Percentiles rank a stretch among this genome's conserved stretches.
These are phyloP conservation scores for Petrocephalus schoutedeni DNA, from an alignment of 2,797 vertebrate genomes.

Conservation along the genomic window DNA sequence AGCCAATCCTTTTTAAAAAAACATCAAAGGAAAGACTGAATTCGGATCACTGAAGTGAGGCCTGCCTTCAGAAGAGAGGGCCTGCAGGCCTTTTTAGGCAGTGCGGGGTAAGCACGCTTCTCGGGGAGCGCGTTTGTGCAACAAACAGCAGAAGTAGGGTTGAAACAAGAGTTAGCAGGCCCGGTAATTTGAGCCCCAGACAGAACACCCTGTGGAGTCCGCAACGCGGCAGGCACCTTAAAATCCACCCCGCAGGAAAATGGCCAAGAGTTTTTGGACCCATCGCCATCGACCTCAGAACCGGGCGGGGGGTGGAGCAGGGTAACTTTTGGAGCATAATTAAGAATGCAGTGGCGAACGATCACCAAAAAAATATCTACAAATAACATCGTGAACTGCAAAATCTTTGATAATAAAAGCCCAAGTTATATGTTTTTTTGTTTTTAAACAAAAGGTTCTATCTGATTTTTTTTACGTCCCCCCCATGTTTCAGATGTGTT, in stretches of 20 bases:
- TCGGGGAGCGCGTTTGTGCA: neutral
- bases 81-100: neutral
- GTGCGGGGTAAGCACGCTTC: neutral
- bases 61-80: neutral
- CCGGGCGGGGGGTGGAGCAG: neutral
- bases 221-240: neutral
- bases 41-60: neutral
- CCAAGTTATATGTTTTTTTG: neutral
- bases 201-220: constrained; percentile 38
- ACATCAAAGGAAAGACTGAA: neutral
- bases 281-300: neutral
- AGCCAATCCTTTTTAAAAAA: constrained; percentile 13
- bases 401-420: neutral
- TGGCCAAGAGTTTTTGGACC: neutral
- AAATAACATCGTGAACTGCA: neutral
- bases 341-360: neutral
- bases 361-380: neutral
- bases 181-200: neutral
- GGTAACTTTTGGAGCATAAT: neutral
- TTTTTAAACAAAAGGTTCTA: neutral
- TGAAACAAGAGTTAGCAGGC: neutral
- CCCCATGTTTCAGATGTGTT: neutral
- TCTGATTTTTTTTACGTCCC: neutral
- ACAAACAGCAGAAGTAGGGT: neutral
- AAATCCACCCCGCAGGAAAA: neutral